Evolutionary conservation across 2,888 invertebrate species (phyloP).

Genomic region (Hyposoter didymator): DNA sequence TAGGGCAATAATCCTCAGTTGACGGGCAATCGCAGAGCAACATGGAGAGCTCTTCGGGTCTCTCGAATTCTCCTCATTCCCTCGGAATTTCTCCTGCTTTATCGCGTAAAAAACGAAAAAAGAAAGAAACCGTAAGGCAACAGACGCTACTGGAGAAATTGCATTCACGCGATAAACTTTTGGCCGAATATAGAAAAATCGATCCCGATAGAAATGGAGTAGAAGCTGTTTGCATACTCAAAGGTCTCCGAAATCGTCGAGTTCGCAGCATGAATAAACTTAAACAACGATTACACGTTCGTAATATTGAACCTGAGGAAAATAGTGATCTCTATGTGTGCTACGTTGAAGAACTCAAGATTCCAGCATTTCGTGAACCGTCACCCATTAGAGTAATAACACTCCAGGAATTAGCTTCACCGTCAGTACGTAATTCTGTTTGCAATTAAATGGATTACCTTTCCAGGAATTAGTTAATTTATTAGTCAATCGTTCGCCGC

Average conservation of each 20-base stretch:
- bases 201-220: constrained; percentile 22
- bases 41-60: constrained; percentile 47
- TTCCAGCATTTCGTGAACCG: constrained; percentile 19
- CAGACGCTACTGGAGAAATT: constrained; percentile 43
- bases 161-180: constrained; percentile 31
- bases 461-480: neutral
- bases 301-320: neutral
- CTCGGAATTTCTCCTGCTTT: neutral
- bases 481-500: neutral
- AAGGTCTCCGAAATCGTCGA: constrained; percentile 26
- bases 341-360: constrained; percentile 53
- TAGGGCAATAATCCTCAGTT: constrained; percentile 62
- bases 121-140: neutral
- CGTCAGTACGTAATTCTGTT: constrained; percentile 43
- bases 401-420: constrained; percentile 48
- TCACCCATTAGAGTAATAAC: constrained; percentile 47
- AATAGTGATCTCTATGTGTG: constrained; percentile 42
- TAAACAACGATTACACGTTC: neutral
- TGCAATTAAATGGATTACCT: neutral
- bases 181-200: constrained; percentile 33
- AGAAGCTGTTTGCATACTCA: constrained; percentile 22
- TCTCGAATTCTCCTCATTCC: constrained; percentile 7
- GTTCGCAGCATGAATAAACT: constrained; percentile 41
- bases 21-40: constrained; percentile 53
- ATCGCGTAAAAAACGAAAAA: constrained; percentile 1